Percentiles rank a stretch among this genome's conserved stretches.
phyloP scores from a whole-genome alignment of 2,113 vertebrate species.

The Lampris incognitus region DNA sequence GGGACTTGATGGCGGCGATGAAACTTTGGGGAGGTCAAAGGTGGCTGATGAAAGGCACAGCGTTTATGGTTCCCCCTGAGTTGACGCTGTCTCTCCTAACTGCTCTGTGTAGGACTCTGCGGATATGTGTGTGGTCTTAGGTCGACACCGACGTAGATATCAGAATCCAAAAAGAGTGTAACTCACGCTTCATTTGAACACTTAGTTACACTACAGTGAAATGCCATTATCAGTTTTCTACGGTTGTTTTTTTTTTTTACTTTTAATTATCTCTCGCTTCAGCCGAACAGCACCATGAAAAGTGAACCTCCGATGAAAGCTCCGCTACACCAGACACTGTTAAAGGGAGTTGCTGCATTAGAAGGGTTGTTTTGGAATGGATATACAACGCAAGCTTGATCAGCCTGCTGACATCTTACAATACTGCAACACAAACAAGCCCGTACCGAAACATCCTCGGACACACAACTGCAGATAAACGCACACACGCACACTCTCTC shows the following conservation, averaged over 20 bases:
- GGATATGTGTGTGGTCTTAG: not conserved
- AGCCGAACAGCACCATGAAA: constrained; percentile 33
- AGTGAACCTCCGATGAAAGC: constrained; percentile 26
- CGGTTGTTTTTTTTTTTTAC: not conserved
- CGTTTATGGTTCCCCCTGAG: constrained; percentile 79
- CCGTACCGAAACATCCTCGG: no score
- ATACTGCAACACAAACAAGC: constrained; percentile 13
- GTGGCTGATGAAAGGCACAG: constrained; percentile 79
- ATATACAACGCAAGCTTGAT: constrained; percentile 46
- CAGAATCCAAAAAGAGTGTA: no score
- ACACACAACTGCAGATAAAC: not conserved
- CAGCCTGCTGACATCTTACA: constrained; percentile 72
- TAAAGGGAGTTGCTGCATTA: constrained; percentile 77
- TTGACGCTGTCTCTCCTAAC: constrained; percentile 62
- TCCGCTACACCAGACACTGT: constrained; percentile 54
- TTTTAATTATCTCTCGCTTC: not conserved
- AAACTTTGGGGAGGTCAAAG: constrained; percentile 50
- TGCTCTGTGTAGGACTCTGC: constrained; percentile 9
- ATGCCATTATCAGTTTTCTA: not conserved
- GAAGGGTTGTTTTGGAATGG: constrained; percentile 56
- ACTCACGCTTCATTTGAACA: no score
- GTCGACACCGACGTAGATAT: not conserved
- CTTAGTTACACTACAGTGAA: not conserved
- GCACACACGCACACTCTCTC: not conserved
- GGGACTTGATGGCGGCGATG: constrained; percentile 9